These are phyloP conservation scores for Sphaeramia orbicularis DNA, from an alignment of 2,797 vertebrate genomes.

Conservation along the genomic window DNA sequence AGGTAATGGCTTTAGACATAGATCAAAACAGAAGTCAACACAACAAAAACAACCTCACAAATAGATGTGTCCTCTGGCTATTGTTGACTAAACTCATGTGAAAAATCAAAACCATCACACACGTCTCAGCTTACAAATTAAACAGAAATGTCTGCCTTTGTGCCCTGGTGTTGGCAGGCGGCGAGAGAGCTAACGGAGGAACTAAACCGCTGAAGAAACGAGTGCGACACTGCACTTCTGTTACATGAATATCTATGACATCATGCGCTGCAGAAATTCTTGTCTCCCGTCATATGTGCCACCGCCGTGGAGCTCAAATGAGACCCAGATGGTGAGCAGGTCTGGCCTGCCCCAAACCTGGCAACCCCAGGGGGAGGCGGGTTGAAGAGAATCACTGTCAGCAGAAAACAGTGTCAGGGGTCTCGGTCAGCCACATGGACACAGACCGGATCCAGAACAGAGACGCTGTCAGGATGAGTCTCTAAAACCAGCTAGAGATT, in stretches of 20 bases:
- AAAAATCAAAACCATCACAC: slow-evolving; percentile 45
- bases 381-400: slow-evolving; percentile 31
- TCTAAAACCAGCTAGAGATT: slow-evolving; percentile 8
- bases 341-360: slow-evolving; percentile 56
- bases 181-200: not conserved
- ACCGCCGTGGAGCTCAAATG: slow-evolving; percentile 61
- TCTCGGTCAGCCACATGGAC: slow-evolving; percentile 35
- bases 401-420: slow-evolving; percentile 34
- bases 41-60: slow-evolving; percentile 40
- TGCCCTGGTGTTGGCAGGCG: slow-evolving; percentile 26
- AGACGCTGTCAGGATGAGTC: slow-evolving; percentile 5
- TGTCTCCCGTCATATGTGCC: slow-evolving; percentile 67
- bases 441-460: slow-evolving; percentile 11
- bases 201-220: slow-evolving; percentile 20
- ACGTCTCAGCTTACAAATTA: slow-evolving; percentile 33
- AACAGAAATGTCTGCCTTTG: slow-evolving; percentile 40
- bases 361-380: slow-evolving; percentile 56
- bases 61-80: slow-evolving; percentile 28
- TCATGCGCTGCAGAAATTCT: slow-evolving; percentile 72
- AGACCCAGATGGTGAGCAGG: slow-evolving; percentile 79
- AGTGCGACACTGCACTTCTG: slow-evolving; percentile 28
- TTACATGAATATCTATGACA: slow-evolving; percentile 71
- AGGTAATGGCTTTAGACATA: slow-evolving; percentile 19
- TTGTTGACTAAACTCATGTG: slow-evolving; percentile 28
- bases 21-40: slow-evolving; percentile 55